Percentiles rank a stretch among this genome's conserved stretches.
Conservation (phyloP, 2,113 vertebrate genomes). For the Puntigrus tetrazona region DNA sequence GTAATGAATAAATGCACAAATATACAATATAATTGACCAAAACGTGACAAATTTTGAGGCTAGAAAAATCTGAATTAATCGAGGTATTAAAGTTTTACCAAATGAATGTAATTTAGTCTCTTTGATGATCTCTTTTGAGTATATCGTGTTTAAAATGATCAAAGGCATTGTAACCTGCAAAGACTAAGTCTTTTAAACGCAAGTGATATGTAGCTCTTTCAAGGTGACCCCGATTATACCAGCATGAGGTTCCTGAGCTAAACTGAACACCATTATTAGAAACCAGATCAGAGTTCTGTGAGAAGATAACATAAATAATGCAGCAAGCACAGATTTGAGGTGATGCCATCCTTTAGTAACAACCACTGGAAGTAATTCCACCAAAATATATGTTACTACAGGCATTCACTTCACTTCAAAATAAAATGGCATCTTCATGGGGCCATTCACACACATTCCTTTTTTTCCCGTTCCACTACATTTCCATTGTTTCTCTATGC, state of each 20-base stretch:
- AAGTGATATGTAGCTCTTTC: background rate
- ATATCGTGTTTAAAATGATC: background rate
- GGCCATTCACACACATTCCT: background rate
- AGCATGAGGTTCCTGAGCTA: slow-evolving; percentile 37
- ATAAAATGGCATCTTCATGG: background rate
- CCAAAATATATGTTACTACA: background rate
- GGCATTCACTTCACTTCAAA: background rate
- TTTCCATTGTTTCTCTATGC: background rate
- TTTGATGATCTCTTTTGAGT: slow-evolving; percentile 3
- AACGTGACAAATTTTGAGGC: background rate
- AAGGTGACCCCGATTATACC: slow-evolving; percentile 31
- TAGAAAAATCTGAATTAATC: background rate
- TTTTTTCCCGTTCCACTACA: background rate
- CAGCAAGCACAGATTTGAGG: background rate
- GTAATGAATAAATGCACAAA: background rate
- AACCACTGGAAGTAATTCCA: background rate
- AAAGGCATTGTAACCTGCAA: background rate
- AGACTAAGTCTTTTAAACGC: background rate
- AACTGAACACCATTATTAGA: slow-evolving; percentile 48
- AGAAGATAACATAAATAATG: slow-evolving; percentile 22
- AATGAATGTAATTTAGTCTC: background rate
- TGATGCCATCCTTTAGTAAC: slow-evolving; percentile 3
- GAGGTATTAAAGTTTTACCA: background rate
- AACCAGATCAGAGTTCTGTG: slow-evolving; percentile 28
- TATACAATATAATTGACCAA: background rate